Conservation (phyloP, 2,113 vertebrate genomes). For the Serinus canaria region DNA sequence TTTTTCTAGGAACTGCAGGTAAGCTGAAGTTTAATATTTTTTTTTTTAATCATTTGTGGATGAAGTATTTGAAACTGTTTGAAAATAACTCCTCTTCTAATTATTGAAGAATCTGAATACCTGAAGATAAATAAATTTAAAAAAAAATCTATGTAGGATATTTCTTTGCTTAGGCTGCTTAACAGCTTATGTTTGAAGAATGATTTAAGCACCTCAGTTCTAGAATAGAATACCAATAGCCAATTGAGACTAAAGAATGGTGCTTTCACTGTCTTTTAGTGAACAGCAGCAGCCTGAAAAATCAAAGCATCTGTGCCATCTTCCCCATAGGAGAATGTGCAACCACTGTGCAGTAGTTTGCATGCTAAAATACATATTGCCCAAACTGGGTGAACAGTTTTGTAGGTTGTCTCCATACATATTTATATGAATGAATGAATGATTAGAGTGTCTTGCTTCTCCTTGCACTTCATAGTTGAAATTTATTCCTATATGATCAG, state of each 20-base stretch:
- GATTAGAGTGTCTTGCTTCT: neutral
- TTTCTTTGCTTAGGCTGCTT: neutral
- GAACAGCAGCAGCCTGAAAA: neutral
- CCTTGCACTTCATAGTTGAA: conserved; percentile 28
- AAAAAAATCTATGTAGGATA: neutral
- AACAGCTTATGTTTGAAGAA: neutral
- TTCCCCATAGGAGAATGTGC: neutral
- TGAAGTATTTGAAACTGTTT: neutral
- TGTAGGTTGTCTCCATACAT: conserved; percentile 19
- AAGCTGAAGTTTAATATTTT: neutral
- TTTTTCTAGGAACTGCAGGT: neutral
- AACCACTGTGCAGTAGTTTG: neutral
- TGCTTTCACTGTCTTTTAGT: neutral
- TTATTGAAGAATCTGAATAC: neutral
- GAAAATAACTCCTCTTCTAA: neutral
- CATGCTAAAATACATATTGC: neutral
- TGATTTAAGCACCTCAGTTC: neutral
- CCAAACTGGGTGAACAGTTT: neutral
- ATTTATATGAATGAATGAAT: conserved; percentile 36
- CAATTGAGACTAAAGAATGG: neutral
- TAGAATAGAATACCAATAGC: conserved; percentile 4
- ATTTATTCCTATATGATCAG: conserved; percentile 19
- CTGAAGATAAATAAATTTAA: neutral
- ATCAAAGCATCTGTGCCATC: neutral
- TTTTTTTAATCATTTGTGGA: neutral